These are phyloP conservation scores for Scolopax rusticola DNA, from an alignment of 2,797 vertebrate genomes.

Conservation along the genomic window DNA sequence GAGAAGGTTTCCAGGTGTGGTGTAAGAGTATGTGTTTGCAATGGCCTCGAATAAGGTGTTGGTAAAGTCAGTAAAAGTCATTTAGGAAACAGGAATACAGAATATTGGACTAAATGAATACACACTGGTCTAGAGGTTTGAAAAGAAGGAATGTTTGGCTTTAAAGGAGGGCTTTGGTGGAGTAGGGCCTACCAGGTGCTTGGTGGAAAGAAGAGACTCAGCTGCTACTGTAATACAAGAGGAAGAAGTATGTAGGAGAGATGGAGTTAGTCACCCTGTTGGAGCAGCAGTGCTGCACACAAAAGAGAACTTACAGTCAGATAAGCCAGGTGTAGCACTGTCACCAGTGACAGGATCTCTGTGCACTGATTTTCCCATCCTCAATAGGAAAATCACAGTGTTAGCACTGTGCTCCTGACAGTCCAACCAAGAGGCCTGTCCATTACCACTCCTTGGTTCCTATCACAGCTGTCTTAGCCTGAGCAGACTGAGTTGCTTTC, in stretches of 20 bases:
- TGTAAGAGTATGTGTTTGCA: background rate
- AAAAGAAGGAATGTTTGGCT: background rate
- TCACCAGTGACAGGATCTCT: background rate
- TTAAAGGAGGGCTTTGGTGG: background rate
- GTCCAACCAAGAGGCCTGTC: background rate
- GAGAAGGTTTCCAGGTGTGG: background rate
- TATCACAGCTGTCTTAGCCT: background rate
- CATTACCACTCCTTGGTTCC: background rate
- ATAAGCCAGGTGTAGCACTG: background rate
- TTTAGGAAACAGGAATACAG: background rate
- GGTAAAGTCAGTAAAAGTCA: background rate
- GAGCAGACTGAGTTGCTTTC: background rate
- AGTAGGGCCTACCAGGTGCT: background rate
- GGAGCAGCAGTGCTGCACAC: background rate
- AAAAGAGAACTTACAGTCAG: background rate
- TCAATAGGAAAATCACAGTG: background rate
- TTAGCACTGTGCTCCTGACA: background rate
- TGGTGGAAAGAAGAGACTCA: background rate
- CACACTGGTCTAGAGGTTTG: background rate
- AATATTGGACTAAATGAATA: background rate
- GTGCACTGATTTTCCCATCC: background rate
- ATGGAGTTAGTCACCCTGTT: background rate
- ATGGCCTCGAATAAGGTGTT: background rate
- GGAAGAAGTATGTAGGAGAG: background rate
- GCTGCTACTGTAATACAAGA: background rate